Evolutionary conservation across 2,888 invertebrate species (phyloP), one percentile per base, ranked within the genome.

Genomic region (Melipona bicolor): DNA sequence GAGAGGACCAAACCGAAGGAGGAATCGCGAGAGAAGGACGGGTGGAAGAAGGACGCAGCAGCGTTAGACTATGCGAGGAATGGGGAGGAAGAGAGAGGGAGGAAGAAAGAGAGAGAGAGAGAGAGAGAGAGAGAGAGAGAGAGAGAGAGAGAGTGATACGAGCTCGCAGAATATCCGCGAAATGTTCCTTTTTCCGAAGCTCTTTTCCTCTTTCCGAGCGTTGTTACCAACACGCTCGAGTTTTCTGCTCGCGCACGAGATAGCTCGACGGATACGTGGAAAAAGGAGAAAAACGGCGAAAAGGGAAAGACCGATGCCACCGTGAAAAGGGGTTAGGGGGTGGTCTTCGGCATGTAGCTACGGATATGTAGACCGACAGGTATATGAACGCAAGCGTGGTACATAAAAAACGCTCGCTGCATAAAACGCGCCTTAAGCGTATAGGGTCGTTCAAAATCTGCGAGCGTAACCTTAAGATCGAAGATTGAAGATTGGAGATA

Each of bases 211-310:
- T 76, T 81, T 74, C 62, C 81, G 85, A 86, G 88, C 88, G 87
- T 90, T 90, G 89, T 89, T 90, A 90, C 89, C 86, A 87, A 83
- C 86, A 85, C 83, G 86, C 73, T 83, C 64, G 79, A 79, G 79
- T 86, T 80, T 84, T 72, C 85, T 87, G 59, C 67, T 68, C 68
- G 85, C 82, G 69, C 77, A 80, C 81, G 80, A 79, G 81, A 75
- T 78, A 84, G 56, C 83, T 85, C 79, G 88, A 87, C 65, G 83
- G 83, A 84, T 84, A 85, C 81, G 65, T 61, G 71, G 79, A 69
- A 75, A 77, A 74, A 72, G 76, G 52, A 74, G 75, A 70, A 73
- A 72, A 69, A 71, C 72, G n/a, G 49, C 49, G 61, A 74, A 72
- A 68, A 76, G 68, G 77, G 64, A 36, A 81, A 72, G 82, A 79